Conservation (phyloP, 2,888 invertebrate species). For the Nemoura dubitans region DNA sequence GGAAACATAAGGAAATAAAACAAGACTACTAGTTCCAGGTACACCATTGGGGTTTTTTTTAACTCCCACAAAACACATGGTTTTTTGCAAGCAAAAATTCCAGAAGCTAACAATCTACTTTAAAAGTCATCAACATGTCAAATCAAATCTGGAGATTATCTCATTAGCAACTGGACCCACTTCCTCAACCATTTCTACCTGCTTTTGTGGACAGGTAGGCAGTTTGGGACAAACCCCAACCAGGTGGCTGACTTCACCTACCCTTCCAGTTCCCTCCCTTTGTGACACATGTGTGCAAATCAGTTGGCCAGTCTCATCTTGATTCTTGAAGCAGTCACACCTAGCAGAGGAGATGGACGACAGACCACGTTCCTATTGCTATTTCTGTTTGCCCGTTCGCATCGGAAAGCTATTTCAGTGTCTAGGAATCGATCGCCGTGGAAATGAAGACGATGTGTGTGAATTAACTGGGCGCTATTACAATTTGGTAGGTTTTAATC, state of each 20-base stretch:
- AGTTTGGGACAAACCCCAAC: background rate
- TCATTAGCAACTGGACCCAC: background rate
- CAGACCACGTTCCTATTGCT: background rate
- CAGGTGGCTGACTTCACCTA: background rate
- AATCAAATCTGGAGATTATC: no score
- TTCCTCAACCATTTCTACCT: background rate
- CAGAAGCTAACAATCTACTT: no score
- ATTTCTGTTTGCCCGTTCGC: background rate
- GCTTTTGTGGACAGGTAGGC: background rate
- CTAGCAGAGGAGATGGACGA: background rate
- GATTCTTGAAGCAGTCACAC: background rate
- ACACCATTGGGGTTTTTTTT: no score
- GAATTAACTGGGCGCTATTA: background rate
- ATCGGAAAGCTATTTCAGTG: background rate
- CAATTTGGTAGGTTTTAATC: background rate
- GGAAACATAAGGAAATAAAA: no score
- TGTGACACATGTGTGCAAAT: background rate
- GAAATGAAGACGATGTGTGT: background rate
- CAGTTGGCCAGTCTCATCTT: conserved; percentile 1
- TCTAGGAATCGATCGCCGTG: background rate
- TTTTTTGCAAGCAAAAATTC: no score
- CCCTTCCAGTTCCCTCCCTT: background rate
- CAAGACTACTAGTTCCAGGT: no score
- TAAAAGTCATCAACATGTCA: no score
- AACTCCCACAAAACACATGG: no score